Base-by-base conservation (phyloP, 2,888 invertebrate genomes). In the Hypolimnas misippus region DNA sequence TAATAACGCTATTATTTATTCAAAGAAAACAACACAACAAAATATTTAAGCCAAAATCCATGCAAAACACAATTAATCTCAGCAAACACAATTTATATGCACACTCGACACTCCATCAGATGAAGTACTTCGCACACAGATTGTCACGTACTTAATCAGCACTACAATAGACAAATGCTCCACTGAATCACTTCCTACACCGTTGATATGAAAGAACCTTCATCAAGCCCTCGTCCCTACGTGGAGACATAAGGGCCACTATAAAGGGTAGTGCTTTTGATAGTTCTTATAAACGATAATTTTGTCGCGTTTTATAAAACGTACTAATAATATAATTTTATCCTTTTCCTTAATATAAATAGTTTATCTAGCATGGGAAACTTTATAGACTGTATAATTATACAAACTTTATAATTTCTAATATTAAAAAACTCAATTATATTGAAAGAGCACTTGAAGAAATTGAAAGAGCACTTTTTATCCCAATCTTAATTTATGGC, bases 141-240 rank as follows among this genome's bases (percentile, higher is more conserved):
- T 58, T 52, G 58, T 56, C 51, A 49, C 54, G 29, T 51, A 59
- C 56, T 64, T 56, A 59, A 64, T 67, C 58, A 59, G 40, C 29
- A 55, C 53, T 55, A 67, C 66, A 64, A 64, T 62, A 61, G 61
- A 56, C 52, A 54, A 49, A 49, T 49, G 49, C 49, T 25, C 29
- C 49, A 49, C 25, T 49, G 49, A 49, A 60, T 57, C 64, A 50
- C 57, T 60, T 44, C 59, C 21, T 31, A 14, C 50, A 53, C 65
- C 53, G 62, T 33, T 59, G 57, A 64, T 70, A 59, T 64, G 67
- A 67, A 62, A 57, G 62, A 57, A 63, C 67, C 70, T 69, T 69
- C 64, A 65, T 67, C 70, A 65, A 51, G 55, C 50, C 60, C 60
- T 65, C 59, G 25, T 42, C 62, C 63, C 46, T 64, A 40, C 52